Evolutionary conservation across 2,113 vertebrate species (phyloP), one percentile per base, ranked within the genome.

Genomic region (Promerops cafer): DNA sequence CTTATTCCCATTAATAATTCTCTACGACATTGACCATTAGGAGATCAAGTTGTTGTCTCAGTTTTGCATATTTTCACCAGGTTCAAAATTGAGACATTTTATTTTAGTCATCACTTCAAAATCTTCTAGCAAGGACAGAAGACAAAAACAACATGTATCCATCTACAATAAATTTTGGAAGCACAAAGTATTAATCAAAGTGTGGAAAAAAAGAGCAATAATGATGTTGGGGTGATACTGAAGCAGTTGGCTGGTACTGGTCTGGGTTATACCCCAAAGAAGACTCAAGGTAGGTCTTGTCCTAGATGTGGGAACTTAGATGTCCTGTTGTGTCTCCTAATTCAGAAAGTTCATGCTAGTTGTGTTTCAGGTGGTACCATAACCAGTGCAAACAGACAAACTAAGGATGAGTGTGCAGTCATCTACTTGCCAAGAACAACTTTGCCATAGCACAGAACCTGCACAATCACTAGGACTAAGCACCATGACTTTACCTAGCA

Each of bases 351-450:
- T 28, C 18, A 3, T 2, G 2, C 45, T 50, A 26, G 11, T 74
- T 77, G 19, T 8, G 3, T 44, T 44, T 53, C 24, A 24, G 19
- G 2, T 52, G 45, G 10, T 31, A 18, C 23, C 22, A 45, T 9
- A 59, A 50, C n/a, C 27, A 85, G 8, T 16, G 24, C n/a, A 86
- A 64, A 50, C 11, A 85, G 11, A 26, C 23, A 57, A 90, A 44
- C 4, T 18, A 44, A 35, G 9, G 17, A 31, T 22, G 8, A 19
- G 16, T 1, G 2, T 18, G 6, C 18, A 61, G 16, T 50, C 23
- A 20, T 40, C 54, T 30, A 9, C 20, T 35, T 26, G 9, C 3
- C 39, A 35, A 30, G 24, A 1, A 0, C 20, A 45, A 11, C 9
- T 61, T 30, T 74, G 47, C 27, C 19, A 18, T 24, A 26, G 27